Evolutionary conservation across 23 tunicate genomes (phyloP).

Genomic region (Oikopleura dioica): DNA sequence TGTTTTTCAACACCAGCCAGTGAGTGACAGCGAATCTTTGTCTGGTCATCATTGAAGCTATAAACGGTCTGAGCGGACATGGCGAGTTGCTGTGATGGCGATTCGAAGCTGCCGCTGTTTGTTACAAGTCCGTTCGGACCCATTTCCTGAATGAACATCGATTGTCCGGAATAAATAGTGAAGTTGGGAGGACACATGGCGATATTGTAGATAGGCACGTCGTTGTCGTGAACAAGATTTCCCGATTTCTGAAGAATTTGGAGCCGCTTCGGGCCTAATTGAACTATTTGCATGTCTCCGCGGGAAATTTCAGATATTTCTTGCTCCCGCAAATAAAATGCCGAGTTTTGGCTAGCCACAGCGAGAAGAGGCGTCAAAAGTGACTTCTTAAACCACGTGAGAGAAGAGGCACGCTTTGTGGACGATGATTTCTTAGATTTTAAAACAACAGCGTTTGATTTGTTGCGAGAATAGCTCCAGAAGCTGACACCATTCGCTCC

Average conservation of each 20-base stretch:
- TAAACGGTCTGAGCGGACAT: neutral
- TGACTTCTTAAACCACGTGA: neutral
- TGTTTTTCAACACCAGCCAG: constrained; percentile 10
- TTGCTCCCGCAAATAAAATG: neutral
- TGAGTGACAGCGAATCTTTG: neutral
- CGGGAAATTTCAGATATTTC: neutral
- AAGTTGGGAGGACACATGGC: no score
- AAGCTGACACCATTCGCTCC: neutral
- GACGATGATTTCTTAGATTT: neutral
- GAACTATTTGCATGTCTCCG: neutral
- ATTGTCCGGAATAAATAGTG: no score
- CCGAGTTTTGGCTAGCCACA: neutral
- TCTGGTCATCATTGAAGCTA: neutral
- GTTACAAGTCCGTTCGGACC: no score
- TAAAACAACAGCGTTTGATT: neutral
- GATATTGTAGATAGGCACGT: no score
- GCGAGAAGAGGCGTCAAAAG: neutral
- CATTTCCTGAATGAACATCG: no score
- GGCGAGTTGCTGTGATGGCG: no score
- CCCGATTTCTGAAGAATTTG: no score
- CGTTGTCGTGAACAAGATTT: no score
- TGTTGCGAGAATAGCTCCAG: neutral
- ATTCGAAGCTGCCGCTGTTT: no score
- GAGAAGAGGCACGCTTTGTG: neutral
- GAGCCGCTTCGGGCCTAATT: no score